phyloP scores from a whole-genome alignment of 2,888 invertebrate genomes.

The Leucania comma region DNA sequence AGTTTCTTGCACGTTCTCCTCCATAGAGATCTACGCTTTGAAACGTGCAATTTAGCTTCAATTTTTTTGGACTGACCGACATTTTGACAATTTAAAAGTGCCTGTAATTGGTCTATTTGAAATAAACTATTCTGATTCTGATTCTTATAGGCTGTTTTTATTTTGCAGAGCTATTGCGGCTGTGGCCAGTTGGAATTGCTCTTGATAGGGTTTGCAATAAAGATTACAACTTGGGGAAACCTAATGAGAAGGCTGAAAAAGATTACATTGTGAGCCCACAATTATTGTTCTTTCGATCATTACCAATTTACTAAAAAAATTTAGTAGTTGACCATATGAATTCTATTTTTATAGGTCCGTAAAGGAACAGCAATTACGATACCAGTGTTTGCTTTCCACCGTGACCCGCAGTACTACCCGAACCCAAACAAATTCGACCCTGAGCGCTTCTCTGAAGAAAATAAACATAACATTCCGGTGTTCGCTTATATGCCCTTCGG shows the following conservation, averaged over 20 bases:
- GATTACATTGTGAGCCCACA: constrained; percentile 76
- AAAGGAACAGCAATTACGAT: constrained; percentile 48
- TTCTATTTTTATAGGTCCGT: constrained; percentile 20
- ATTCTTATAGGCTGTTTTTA: background rate
- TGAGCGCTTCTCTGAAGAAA: constrained; percentile 89
- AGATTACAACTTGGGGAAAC: constrained; percentile 85
- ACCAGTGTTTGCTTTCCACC: constrained; percentile 50
- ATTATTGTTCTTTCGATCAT: background rate
- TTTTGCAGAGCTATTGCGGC: constrained; percentile 81
- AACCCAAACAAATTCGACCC: constrained; percentile 90
- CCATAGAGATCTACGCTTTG: too few species aligned
- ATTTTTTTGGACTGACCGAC: too few species aligned
- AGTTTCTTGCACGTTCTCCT: too few species aligned
- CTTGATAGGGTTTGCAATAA: constrained; percentile 87
- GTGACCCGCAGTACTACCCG: constrained; percentile 75
- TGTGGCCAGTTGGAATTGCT: constrained; percentile 84
- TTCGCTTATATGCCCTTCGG: constrained; percentile 87
- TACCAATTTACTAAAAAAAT: background rate
- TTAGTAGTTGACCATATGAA: background rate
- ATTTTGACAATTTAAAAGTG: too few species aligned
- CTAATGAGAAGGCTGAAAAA: constrained; percentile 68
- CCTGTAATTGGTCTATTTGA: too few species aligned
- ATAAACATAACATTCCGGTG: constrained; percentile 77
- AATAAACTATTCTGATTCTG: too few species aligned
- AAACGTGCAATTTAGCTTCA: too few species aligned